Evolutionary conservation across 2,797 vertebrate species (phyloP), one percentile per base, ranked within the genome.

Genomic region (Petrocephalus schoutedeni): DNA sequence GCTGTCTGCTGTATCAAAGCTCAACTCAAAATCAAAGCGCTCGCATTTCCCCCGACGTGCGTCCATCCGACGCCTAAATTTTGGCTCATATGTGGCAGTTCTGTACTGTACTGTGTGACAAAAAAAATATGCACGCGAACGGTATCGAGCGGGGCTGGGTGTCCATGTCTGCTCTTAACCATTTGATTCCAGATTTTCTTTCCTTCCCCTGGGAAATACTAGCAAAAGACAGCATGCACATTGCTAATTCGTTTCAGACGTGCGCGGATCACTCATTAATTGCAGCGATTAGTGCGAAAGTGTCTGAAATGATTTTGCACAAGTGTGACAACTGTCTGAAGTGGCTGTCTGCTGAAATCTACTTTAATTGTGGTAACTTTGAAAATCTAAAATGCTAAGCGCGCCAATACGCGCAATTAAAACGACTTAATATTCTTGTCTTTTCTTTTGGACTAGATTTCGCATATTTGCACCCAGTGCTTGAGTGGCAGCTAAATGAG

Each of bases 361-460:
- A 77, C 36, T n/a, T 80, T 77, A 77, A 77, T 77, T 80, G 45
- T 10, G 74, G 74, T 80, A 80, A 80, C 19, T 80, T 77, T 80
- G 14, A 41, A 71, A 74, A 74, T 74, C 14, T 19, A 41, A 74
- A 74, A 41, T 74, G 14, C 14, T 74, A 45, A 80, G 41, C 41
- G 19, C 21, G 74, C n/a, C 41, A 21, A 1, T 21, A n/a, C 2
- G 28, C n/a, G 49, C 51, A 54, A 54, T 64, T 28, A 83, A 23
- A 80, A 5, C 14, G 2, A 56, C 45, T 74, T 36, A 16, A 71
- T 67, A 16, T 67, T 32, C 21, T 83, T 83, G 49, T 53, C 41
- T 21, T 83, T 83, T 51, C 3, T 28, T 23, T 54, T 54, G 45
- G 82, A 53, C 82, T 54, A 84, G 51, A 54, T 28, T 84, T 84